phyloP scores from a whole-genome alignment of 2,113 vertebrate species.

The Nyctereutes procyonoides region DNA sequence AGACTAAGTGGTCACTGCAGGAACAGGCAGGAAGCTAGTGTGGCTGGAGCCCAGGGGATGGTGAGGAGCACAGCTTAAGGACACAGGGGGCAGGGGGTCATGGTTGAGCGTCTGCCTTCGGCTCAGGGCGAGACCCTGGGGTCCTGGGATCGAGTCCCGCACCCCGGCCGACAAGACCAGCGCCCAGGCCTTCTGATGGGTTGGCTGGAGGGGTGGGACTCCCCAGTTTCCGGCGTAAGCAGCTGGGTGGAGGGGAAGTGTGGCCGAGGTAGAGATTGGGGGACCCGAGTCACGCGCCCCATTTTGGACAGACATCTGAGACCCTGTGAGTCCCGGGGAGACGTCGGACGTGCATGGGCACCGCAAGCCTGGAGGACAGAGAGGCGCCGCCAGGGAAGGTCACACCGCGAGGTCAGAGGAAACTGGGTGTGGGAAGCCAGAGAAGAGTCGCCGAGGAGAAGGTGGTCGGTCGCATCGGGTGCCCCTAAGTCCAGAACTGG shows the following conservation, averaged over 20 bases:
- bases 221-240: neutral
- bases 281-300: neutral
- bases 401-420: neutral
- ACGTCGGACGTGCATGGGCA: neutral
- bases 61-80: neutral
- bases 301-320: neutral
- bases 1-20: neutral
- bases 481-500: neutral
- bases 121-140: too few species aligned
- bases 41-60: neutral
- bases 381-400: neutral
- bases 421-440: neutral
- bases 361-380: neutral
- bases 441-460: conserved; percentile 15
- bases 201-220: neutral
- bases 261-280: neutral
- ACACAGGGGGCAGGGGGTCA: too few species aligned
- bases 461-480: neutral
- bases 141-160: too few species aligned
- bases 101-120: too few species aligned
- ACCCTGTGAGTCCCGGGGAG: neutral
- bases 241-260: neutral
- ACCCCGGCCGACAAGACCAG: too few species aligned
- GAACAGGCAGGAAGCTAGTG: neutral
- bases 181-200: neutral